A percentile compares a stretch with the other conserved stretches of the same genome.
Evolutionary conservation across 2,113 vertebrate genomes (phyloP).

Genomic region (Catharus bicknelli): DNA sequence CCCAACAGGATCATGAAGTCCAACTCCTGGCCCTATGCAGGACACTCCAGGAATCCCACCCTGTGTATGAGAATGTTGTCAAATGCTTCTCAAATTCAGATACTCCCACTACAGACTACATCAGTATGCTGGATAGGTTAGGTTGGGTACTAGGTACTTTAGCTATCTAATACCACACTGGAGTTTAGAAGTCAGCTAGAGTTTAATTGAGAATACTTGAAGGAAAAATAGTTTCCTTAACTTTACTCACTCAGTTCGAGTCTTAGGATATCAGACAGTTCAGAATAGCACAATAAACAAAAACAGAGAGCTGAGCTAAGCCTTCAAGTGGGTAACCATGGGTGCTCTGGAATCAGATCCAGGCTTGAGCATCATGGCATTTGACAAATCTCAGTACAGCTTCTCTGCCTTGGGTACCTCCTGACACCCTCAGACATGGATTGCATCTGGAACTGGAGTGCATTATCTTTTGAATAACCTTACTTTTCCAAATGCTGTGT

Average conservation of each 20-base stretch:
- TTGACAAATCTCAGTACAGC: not conserved
- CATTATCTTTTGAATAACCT: not conserved
- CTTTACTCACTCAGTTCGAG: not conserved
- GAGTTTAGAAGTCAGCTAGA: not conserved
- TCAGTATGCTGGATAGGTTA: not conserved
- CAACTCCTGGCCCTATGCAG: not conserved
- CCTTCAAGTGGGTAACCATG: not conserved
- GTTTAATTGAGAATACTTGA: not conserved
- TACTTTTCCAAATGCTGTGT: not conserved
- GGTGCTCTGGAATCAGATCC: not conserved
- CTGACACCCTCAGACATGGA: not conserved
- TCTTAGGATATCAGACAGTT: not conserved
- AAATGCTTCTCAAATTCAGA: accelerated
- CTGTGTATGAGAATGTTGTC: not conserved
- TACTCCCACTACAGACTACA: not conserved
- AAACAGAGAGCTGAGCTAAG: not conserved
- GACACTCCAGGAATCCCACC: too few species aligned
- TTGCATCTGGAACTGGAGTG: not conserved
- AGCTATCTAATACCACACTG: not conserved
- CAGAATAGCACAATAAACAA: not conserved
- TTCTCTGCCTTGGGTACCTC: not conserved
- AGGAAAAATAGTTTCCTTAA: not conserved
- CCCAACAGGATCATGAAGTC: not conserved
- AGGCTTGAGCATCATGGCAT: not conserved
- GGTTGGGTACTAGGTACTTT: not conserved